phyloP scores from a whole-genome alignment of 2,113 vertebrate species.

The Nettapus auritus region DNA sequence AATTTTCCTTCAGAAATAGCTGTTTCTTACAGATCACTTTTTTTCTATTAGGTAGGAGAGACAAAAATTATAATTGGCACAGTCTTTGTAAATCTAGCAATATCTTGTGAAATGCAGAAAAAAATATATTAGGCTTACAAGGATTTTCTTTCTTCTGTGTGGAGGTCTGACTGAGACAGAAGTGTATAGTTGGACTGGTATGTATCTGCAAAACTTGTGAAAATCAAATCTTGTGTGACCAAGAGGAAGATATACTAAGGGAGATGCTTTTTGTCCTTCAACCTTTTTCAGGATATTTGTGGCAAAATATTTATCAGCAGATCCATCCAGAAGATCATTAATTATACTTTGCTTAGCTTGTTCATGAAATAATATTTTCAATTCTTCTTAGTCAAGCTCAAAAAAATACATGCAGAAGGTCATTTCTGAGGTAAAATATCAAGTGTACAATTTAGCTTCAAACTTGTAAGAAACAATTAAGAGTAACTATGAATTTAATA shows the following conservation, averaged over 20 bases:
- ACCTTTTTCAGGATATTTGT: background rate
- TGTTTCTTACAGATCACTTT: background rate
- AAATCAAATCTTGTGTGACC: background rate
- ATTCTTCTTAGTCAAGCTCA: background rate
- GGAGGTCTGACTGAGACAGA: background rate
- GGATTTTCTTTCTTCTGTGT: background rate
- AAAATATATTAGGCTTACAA: background rate
- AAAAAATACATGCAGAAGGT: background rate
- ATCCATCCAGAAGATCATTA: background rate
- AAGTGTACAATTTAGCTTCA: background rate
- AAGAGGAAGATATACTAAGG: fast-evolving
- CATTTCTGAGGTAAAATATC: background rate
- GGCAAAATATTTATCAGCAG: background rate
- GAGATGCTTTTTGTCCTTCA: background rate
- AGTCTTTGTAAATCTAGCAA: background rate
- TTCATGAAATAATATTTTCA: background rate
- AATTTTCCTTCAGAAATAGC: background rate
- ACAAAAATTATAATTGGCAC: background rate
- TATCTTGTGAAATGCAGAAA: background rate
- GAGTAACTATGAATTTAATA: background rate
- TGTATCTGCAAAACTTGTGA: background rate
- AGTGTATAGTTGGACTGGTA: background rate
- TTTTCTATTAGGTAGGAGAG: background rate
- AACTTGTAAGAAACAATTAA: background rate
- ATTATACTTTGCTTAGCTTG: background rate